Evolutionary conservation across 2,888 invertebrate species (phyloP).

Genomic region (Drosophila paramelanica): DNA sequence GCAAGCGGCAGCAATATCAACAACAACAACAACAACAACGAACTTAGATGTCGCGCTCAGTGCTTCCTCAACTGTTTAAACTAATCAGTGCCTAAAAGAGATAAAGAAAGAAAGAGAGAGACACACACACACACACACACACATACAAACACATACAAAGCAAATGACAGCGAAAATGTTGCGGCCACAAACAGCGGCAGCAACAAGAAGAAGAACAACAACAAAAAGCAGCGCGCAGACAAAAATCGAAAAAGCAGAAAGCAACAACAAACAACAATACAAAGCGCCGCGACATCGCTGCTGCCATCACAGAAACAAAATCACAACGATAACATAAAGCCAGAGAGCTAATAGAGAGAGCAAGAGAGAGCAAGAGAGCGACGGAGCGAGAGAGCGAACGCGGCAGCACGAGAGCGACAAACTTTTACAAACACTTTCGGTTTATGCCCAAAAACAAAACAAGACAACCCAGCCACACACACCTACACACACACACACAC

Average conservation of each 20-base stretch:
- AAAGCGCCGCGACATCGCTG: constrained; percentile 50
- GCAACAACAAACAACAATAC: constrained; percentile 42
- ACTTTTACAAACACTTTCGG: constrained; percentile 28
- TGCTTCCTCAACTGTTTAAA: constrained; percentile 36
- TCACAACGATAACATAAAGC: constrained; percentile 53
- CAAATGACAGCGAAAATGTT: constrained; percentile 63
- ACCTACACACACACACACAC: neutral
- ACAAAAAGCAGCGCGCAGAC: constrained; percentile 25
- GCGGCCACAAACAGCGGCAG: constrained; percentile 29
- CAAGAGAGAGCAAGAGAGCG: constrained; percentile 7
- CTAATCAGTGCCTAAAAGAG: constrained; percentile 13
- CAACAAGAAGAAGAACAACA: constrained; percentile 24
- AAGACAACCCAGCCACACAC: neutral
- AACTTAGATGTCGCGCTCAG: constrained; percentile 30
- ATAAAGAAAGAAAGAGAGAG: constrained; percentile 1
- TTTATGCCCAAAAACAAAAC: constrained; percentile 12
- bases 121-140: neutral
- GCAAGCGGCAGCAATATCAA: constrained; percentile 7
- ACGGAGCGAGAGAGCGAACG: constrained; percentile 21
- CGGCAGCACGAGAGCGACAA: constrained; percentile 11
- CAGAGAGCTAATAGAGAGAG: constrained; percentile 8
- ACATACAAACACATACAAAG: neutral
- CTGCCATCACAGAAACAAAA: constrained; percentile 45
- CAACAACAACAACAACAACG: constrained; percentile 11
- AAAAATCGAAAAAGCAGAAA: constrained; percentile 13